phyloP scores from a whole-genome alignment of 2,888 invertebrate genomes.

The Melanostoma scalare region DNA sequence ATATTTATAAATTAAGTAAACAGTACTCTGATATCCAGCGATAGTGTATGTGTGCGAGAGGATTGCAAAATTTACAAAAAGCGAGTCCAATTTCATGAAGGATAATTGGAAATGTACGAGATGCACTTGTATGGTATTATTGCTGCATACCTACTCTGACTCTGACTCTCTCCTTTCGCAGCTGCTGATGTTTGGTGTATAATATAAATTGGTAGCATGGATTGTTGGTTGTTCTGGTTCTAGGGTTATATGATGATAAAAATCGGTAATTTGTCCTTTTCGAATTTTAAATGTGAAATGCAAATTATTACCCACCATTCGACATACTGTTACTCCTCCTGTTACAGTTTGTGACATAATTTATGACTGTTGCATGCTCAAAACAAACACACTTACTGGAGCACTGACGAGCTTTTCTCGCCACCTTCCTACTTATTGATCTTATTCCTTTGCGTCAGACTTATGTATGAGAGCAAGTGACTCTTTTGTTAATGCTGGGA shows the following conservation, averaged over 20 bases:
- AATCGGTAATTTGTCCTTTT: slow-evolving; percentile 60
- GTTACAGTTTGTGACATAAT: slow-evolving; percentile 59
- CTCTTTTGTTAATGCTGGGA: slow-evolving; percentile 37
- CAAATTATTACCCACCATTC: slow-evolving; percentile 46
- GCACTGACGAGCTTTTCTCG: too few relatives aligned
- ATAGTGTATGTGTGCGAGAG: not conserved
- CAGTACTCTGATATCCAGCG: slow-evolving; percentile 44
- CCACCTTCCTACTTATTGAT: too few relatives aligned
- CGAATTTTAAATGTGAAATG: slow-evolving; percentile 60
- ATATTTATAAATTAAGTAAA: slow-evolving; percentile 66
- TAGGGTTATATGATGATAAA: slow-evolving; percentile 19
- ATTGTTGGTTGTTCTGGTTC: not conserved
- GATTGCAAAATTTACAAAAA: not conserved
- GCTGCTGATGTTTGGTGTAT: not conserved
- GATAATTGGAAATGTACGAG: slow-evolving; percentile 1
- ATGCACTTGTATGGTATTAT: not conserved
- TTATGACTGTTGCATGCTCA: slow-evolving; percentile 45
- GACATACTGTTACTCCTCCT: slow-evolving; percentile 22
- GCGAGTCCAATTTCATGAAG: not conserved
- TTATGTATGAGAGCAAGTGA: not conserved
- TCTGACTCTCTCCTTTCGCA: not conserved
- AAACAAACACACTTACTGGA: too few relatives aligned
- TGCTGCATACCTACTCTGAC: too few relatives aligned
- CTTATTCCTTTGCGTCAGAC: too few relatives aligned
- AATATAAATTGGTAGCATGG: not conserved